Conservation (phyloP, 2,888 invertebrate genomes). For the Pogonocherus hispidulus region DNA sequence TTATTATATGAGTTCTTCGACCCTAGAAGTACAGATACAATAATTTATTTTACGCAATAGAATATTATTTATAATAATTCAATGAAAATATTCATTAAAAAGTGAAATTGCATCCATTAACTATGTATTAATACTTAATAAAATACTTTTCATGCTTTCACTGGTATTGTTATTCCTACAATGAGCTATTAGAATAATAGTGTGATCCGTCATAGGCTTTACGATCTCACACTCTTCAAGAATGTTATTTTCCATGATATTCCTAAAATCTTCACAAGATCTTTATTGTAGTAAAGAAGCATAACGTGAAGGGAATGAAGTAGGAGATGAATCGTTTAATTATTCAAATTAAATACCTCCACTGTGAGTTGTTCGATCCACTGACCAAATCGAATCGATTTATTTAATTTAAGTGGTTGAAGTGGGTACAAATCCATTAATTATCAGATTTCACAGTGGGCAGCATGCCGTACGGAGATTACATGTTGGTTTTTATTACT, state of each 20-base stretch:
- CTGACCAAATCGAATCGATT: conserved; percentile 38
- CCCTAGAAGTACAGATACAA: no score
- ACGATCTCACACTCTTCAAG: conserved; percentile 26
- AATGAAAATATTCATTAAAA: conserved; percentile 3
- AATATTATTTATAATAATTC: background rate
- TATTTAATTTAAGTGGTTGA: conserved; percentile 26
- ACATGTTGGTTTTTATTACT: background rate
- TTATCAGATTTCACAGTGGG: conserved; percentile 30
- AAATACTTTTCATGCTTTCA: conserved; percentile 23
- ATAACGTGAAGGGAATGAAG: conserved; percentile 23
- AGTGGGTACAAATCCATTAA: conserved; percentile 30
- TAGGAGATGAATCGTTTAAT: conserved; percentile 24
- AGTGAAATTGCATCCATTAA: conserved; percentile 14
- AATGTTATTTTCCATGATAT: conserved; percentile 23
- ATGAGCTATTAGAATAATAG: conserved; percentile 22
- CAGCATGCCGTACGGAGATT: background rate
- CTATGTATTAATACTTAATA: conserved; percentile 13
- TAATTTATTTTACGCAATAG: no score
- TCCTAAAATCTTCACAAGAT: conserved; percentile 20
- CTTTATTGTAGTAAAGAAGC: conserved; percentile 28
- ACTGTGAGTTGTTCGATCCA: conserved; percentile 19
- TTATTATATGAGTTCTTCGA: no score
- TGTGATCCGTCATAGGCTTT: conserved; percentile 2
- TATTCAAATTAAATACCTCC: conserved; percentile 29
- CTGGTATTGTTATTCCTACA: conserved; percentile 23